These are phyloP conservation scores for Danio choprae DNA, from an alignment of 2,797 vertebrate species.

Conservation along the genomic window DNA sequence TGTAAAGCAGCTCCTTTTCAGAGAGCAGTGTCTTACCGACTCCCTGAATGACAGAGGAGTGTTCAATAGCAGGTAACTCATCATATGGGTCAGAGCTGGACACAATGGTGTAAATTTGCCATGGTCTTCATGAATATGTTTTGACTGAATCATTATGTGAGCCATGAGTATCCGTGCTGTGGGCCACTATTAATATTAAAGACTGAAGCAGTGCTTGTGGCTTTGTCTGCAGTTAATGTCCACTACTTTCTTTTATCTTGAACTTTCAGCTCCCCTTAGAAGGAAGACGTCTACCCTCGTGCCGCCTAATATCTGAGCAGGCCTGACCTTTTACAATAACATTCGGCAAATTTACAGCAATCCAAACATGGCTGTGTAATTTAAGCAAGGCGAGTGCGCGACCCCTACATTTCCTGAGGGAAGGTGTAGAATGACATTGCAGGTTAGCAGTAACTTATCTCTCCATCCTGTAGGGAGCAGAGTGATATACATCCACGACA, in stretches of 20 bases:
- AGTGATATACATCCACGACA: slow-evolving; percentile 70
- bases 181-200: slow-evolving; percentile 1
- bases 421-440: slow-evolving; percentile 63
- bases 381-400: slow-evolving; percentile 45
- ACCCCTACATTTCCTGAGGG: slow-evolving; percentile 54
- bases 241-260: not conserved
- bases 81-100: slow-evolving; percentile 15
- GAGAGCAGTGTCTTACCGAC: slow-evolving; percentile 26
- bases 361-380: not conserved
- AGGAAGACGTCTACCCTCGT: not conserved
- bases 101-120: slow-evolving; percentile 9
- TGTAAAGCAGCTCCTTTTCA: slow-evolving; percentile 58
- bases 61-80: slow-evolving; percentile 37
- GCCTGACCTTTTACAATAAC: not conserved
- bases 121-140: slow-evolving; percentile 33
- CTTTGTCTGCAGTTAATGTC: not conserved
- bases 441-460: slow-evolving; percentile 67
- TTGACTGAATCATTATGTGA: slow-evolving; percentile 25
- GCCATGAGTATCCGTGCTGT: slow-evolving; percentile 14
- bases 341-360: slow-evolving; percentile 8
- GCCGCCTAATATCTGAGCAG: slow-evolving; percentile 9
- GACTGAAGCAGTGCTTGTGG: slow-evolving; percentile 19
- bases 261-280: slow-evolving; percentile 11
- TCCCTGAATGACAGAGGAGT: slow-evolving; percentile 39
- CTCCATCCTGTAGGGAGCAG: slow-evolving; percentile 61